Evolutionary conservation across 2,888 invertebrate species (phyloP).

Genomic region (Dasypolia templi): DNA sequence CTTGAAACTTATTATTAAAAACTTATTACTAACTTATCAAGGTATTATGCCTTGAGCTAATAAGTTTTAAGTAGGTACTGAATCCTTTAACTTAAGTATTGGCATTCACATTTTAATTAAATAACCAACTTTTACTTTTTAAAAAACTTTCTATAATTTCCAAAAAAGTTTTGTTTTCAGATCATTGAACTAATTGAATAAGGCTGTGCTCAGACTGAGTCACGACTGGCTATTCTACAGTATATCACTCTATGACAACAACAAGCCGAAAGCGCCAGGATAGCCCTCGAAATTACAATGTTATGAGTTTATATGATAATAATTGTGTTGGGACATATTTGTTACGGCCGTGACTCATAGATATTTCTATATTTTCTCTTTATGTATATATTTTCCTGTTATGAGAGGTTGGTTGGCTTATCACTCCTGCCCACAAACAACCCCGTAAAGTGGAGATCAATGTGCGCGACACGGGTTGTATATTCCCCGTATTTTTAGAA

Average conservation of each 20-base stretch:
- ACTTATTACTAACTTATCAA: no score
- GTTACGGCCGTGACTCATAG: background rate
- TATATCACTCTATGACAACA: background rate
- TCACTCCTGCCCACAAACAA: no score
- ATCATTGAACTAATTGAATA: constrained; percentile 19
- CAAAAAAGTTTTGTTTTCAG: background rate
- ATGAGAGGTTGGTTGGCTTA: no score
- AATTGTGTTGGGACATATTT: background rate
- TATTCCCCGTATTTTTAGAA: no score
- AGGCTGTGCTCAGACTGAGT: background rate
- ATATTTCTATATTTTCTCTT: no score
- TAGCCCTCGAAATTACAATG: background rate
- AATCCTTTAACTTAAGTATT: constrained; percentile 36
- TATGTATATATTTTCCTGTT: no score
- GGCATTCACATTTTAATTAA: constrained; percentile 29
- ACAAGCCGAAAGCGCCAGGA: no score
- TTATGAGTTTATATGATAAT: background rate
- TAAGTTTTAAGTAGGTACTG: constrained; percentile 14
- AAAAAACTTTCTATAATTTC: constrained; percentile 3
- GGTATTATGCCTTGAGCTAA: constrained; percentile 32
- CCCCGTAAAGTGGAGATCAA: no score
- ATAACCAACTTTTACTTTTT: no score
- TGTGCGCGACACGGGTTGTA: no score
- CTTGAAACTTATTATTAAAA: no score
- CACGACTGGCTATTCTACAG: background rate